Evolutionary conservation across 2,113 vertebrate genomes (phyloP), one percentile per base, ranked within the genome.

Genomic region (Coturnix japonica): DNA sequence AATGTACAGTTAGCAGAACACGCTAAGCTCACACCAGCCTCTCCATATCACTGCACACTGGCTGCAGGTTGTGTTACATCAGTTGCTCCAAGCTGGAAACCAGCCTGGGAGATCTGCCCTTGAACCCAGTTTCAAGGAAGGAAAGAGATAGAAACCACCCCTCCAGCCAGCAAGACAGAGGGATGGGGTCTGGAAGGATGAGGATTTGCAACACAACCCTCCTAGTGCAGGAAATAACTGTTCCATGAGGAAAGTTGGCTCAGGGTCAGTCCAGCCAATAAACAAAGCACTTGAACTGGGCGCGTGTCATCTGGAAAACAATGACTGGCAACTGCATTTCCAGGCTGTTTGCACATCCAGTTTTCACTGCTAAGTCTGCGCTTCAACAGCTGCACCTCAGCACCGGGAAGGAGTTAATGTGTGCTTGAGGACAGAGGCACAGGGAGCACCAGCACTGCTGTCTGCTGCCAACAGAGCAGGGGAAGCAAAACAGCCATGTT

Each of bases 221-320:
- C 1, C n/a, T 3, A 8, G 64, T 0, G 85, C 88, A 90, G 92
- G 95, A 95, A 95, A 91, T 90, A 33, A 75, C 65, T 65, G 88
- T 54, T 93, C 69, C 51, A 20, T 72, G 86, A 91, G 86, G 60
- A 84, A 81, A 89, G 83, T 16, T 84, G 93, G 90, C 92, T 11
- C 23, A 3, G 81, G 77, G 35, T 89, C 93, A 91, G 83, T 0
- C 16, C 85, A 20, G 85, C 85, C 51, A 53, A 81, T 20, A 47
- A 89, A 91, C 65, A 77, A 4, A 70, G 54, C 28, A 0, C 9
- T 21, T n/a, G 63, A 20, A 57, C 43, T 2, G 22, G 72, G 79
- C 3, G 17, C 1, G 54, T 47, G 83, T 69, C 69, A 26, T 11
- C 89, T 12, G 77, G 70, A 26, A 23, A 85, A 90, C 65, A 88